Percentiles rank a stretch among this genome's conserved stretches.
These are phyloP conservation scores for Bubo bubo DNA, from an alignment of 2,113 vertebrate species.

Conservation along the genomic window DNA sequence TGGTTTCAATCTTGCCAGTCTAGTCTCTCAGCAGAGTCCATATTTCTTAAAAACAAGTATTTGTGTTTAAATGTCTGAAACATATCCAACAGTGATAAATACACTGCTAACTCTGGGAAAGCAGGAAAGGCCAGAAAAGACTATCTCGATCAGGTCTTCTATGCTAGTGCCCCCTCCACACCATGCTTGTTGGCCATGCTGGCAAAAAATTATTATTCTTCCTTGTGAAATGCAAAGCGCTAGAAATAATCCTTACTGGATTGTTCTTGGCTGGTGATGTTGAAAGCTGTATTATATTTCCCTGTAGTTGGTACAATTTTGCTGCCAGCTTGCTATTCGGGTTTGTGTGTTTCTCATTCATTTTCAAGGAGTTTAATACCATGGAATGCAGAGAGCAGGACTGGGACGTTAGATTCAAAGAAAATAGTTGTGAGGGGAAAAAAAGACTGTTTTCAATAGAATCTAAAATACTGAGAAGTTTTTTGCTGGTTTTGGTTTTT, in stretches of 20 bases:
- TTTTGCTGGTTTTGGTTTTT: background rate
- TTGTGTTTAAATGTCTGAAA: background rate
- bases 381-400: background rate
- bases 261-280: background rate
- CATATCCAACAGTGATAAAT: background rate
- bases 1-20: background rate
- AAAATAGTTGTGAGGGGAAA: background rate
- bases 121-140: background rate
- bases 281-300: constrained; percentile 12
- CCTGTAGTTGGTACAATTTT: background rate
- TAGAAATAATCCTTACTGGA: constrained; percentile 7
- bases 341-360: background rate
- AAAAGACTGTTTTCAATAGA: background rate
- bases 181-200: background rate
- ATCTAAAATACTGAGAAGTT: background rate
- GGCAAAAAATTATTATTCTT: background rate
- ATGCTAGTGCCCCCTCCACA: background rate
- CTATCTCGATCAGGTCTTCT: background rate
- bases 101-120: background rate
- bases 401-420: background rate
- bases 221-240: background rate
- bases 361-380: background rate
- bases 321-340: background rate
- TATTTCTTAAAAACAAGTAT: background rate
- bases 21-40: background rate